Conservation (phyloP, 1,140 invertebrate genomes). For the Lamellibrachia luymesi region DNA sequence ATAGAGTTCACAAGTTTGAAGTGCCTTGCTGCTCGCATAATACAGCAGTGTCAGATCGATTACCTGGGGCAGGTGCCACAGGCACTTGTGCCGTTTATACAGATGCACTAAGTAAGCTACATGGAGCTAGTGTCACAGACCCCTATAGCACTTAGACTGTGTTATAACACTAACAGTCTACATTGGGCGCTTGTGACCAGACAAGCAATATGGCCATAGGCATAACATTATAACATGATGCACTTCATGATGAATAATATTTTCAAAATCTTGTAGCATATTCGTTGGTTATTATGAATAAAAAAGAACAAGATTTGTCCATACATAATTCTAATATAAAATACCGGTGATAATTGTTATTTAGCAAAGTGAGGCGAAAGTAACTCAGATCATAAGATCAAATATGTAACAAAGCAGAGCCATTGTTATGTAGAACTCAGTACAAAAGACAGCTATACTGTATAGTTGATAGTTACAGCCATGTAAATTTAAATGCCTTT, state of each 20-base stretch:
- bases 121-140: not conserved
- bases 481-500: no score
- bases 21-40: slow-evolving; percentile 1
- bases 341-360: no score
- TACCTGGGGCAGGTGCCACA: slow-evolving; percentile 9
- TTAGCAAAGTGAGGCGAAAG: no score
- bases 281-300: not conserved
- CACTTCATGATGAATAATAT: not conserved
- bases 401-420: not conserved
- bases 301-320: no score
- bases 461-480: no score
- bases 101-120: not conserved
- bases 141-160: not conserved
- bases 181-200: not conserved
- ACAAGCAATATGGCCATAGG: not conserved
- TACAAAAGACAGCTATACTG: no score
- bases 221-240: not conserved
- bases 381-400: no score
- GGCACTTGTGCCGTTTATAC: not conserved
- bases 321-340: no score
- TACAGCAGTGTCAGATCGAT: not conserved
- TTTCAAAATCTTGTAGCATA: not conserved
- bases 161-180: no score
- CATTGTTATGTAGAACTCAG: not conserved
- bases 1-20: slow-evolving; percentile 7